phyloP scores from a whole-genome alignment of 2,888 invertebrate species.

The Trissonchulus latispiculum region DNA sequence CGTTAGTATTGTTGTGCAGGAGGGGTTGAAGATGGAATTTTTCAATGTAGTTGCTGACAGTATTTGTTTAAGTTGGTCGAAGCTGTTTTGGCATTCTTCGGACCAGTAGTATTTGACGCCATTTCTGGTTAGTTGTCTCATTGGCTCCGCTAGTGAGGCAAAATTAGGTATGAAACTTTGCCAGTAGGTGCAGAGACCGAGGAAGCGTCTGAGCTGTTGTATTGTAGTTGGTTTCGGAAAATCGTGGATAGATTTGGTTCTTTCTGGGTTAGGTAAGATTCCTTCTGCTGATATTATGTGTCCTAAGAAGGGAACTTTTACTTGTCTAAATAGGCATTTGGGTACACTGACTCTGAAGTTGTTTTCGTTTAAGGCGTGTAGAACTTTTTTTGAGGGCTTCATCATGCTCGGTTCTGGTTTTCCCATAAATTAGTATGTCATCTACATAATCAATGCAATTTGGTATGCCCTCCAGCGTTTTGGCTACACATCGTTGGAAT shows the following conservation, averaged over 20 bases:
- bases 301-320: not conserved
- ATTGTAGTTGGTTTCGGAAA: conserved; percentile 28
- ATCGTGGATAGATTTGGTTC: not conserved
- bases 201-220: conserved; percentile 28
- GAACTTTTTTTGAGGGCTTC: not conserved
- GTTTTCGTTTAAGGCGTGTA: not conserved
- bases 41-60: conserved; percentile 28
- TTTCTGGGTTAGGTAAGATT: not conserved
- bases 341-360: not conserved
- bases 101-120: conserved; percentile 23
- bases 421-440: not conserved
- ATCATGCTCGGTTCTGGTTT: not conserved
- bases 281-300: not conserved
- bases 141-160: conserved; percentile 25
- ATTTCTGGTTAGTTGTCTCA: conserved; percentile 26
- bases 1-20: conserved; percentile 31
- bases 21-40: not conserved
- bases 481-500: not conserved
- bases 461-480: not conserved
- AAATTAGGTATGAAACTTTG: conserved; percentile 30
- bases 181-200: conserved; percentile 34
- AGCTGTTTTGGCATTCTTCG: conserved; percentile 18
- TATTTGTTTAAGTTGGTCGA: conserved; percentile 28
- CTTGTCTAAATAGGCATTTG: too few relatives aligned
- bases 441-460: not conserved